Conservation (phyloP, 2,797 vertebrate genomes). For the Coranthus polyacanthus region DNA sequence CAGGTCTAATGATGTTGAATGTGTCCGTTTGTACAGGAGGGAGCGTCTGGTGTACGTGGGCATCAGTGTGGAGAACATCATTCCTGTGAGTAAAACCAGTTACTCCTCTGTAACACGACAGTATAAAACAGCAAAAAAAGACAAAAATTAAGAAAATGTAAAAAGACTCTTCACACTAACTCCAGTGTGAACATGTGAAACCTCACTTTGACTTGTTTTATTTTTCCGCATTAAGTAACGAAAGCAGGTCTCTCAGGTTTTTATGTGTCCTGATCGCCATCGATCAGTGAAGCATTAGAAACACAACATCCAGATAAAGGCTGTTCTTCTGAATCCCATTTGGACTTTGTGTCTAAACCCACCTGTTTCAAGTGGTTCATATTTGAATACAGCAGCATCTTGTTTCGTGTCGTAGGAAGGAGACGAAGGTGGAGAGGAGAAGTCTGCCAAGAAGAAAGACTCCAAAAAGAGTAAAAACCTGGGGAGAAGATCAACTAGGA, state of each 20-base stretch:
- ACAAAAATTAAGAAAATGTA: too few species aligned
- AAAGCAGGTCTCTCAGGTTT: too few species aligned
- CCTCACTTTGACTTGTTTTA: too few species aligned
- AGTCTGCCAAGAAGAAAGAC: constrained; percentile 92
- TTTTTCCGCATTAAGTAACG: too few species aligned
- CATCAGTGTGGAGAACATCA: constrained; percentile 99
- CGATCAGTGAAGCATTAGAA: too few species aligned
- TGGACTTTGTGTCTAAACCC: too few species aligned
- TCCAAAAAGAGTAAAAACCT: constrained; percentile 92
- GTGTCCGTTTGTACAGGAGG: constrained; percentile 80
- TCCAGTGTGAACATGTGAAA: too few species aligned
- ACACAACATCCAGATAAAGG: too few species aligned
- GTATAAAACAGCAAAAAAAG: too few species aligned
- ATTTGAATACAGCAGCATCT: not conserved
- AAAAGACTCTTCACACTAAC: too few species aligned
- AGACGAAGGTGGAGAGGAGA: constrained; percentile 80
- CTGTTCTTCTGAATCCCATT: too few species aligned
- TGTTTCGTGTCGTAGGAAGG: constrained; percentile 80
- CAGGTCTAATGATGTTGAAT: not conserved
- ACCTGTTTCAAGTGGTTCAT: not conserved
- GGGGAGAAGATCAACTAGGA: constrained; percentile 94
- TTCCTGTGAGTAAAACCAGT: constrained; percentile 82
- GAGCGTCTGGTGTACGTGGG: constrained; percentile 97
- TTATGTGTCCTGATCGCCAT: too few species aligned
- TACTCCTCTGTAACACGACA: not conserved